These are phyloP conservation scores for Lepetodrilus schrolli DNA, from an alignment of 2,888 invertebrate species.

Conservation along the genomic window DNA sequence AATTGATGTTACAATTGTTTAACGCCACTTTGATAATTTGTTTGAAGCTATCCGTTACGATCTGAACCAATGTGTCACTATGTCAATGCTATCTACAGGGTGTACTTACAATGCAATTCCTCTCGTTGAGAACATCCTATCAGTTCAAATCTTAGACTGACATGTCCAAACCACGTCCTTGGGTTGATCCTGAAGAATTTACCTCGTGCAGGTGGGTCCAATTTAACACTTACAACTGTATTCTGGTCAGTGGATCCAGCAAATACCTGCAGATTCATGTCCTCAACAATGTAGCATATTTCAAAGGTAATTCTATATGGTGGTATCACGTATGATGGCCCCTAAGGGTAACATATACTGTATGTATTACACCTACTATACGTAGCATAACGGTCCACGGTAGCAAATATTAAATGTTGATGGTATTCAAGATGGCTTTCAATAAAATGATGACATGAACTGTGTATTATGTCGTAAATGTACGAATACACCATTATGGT, in stretches of 20 bases:
- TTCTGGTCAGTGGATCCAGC: constrained; percentile 49
- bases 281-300: neutral
- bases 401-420: neutral
- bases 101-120: constrained; percentile 57
- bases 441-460: too few species aligned
- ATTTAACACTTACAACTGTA: constrained; percentile 43
- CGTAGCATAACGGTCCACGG: neutral
- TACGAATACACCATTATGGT: too few species aligned
- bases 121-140: constrained; percentile 56
- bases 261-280: constrained; percentile 48
- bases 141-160: constrained; percentile 59
- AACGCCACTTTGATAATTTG: too few species aligned
- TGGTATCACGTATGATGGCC: neutral
- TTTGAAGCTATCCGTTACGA: too few species aligned
- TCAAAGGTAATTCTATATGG: neutral
- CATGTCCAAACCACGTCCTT: constrained; percentile 52
- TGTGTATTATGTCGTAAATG: too few species aligned
- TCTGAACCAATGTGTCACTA: too few species aligned
- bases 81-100: neutral
- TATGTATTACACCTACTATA: neutral
- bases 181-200: constrained; percentile 55
- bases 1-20: too few species aligned
- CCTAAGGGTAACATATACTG: too few species aligned
- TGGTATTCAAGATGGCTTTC: too few species aligned
- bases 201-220: constrained; percentile 50